These are phyloP conservation scores for Hystrix cristata DNA, from an alignment of 2,113 vertebrate genomes.

Conservation along the genomic window DNA sequence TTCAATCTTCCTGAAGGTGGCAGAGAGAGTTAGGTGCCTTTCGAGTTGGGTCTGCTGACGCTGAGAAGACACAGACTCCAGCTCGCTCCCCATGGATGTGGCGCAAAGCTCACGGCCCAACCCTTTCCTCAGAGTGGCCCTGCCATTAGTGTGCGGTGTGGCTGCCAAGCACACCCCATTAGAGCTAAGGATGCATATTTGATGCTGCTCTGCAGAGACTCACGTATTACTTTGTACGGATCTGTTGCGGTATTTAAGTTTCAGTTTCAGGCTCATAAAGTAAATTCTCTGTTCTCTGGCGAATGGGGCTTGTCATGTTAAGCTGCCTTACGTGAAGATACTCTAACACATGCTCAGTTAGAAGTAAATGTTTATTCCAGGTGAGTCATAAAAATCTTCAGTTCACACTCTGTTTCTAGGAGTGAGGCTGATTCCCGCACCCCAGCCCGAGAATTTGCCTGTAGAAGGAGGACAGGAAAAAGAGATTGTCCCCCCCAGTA, in stretches of 20 bases:
- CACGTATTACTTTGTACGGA: neutral
- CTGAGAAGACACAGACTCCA: neutral
- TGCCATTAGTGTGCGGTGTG: neutral
- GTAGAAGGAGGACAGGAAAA: neutral
- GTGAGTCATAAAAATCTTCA: slow-evolving; percentile 14
- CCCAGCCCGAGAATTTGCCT: neutral
- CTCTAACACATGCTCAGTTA: neutral
- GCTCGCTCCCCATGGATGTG: neutral
- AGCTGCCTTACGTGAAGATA: neutral
- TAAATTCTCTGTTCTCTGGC: slow-evolving; percentile 19
- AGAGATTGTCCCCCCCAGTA: neutral
- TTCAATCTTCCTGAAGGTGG: neutral
- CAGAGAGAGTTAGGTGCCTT: neutral
- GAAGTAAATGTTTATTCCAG: slow-evolving; percentile 50
- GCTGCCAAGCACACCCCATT: neutral
- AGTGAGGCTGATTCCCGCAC: neutral
- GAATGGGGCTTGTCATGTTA: neutral
- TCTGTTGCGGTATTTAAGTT: slow-evolving; percentile 48
- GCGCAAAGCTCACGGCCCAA: neutral
- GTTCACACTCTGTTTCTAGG: neutral
- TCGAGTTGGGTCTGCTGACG: neutral
- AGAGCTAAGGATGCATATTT: neutral
- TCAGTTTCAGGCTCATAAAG: slow-evolving; percentile 43
- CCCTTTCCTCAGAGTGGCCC: neutral
- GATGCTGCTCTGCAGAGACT: slow-evolving; percentile 43